Evolutionary conservation across 2,113 vertebrate genomes (phyloP), one percentile per base, ranked within the genome.

Genomic region (Neotoma lepida): DNA sequence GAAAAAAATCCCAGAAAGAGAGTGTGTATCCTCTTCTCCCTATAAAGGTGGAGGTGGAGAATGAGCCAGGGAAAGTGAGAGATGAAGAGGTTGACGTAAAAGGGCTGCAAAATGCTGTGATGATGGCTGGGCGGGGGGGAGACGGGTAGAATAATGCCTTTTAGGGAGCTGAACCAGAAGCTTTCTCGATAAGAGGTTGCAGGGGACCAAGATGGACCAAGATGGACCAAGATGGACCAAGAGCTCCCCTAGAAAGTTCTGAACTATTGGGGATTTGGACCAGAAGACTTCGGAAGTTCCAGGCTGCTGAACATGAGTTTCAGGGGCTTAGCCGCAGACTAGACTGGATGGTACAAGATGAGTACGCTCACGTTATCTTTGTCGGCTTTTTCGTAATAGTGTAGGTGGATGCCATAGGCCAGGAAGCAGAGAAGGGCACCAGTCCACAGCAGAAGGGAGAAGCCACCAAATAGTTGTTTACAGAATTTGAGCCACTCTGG

Each of bases 401-500:
- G 6, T 0, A 94, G 93, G 96, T 99, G 98, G 96, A 99, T 99
- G 94, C 98, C 90, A 91, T 97, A 99, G 66, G 99, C 98, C 94
- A 99, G 70, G 92, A 99, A 99, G 95, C 99, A 99, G 96, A 99
- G 99, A 73, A 98, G 9, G 89, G 99, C 97, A 0, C 99, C 99
- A 6, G 96, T 98, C 99, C 99, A 99, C 24, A 99, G 98, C 46
- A 99, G 97, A 86, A 99, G 97, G 91, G 99, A 99, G 98, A 99
- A 99, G 51, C 99, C 99, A 0, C 99, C 98, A 12, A 99, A 99
- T 17, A 99, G 95, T 93, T 99, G 99, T 49, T 98, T 98, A 94
- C 99, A 99, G 98, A 99, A 99, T 97, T 99, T 99, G 92, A 99
- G 41, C 99, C 99, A 99, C 92, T 99, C 98, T 0, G 99, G 98